phyloP scores from a whole-genome alignment of 2,113 vertebrate genomes.

The Columbina picui region DNA sequence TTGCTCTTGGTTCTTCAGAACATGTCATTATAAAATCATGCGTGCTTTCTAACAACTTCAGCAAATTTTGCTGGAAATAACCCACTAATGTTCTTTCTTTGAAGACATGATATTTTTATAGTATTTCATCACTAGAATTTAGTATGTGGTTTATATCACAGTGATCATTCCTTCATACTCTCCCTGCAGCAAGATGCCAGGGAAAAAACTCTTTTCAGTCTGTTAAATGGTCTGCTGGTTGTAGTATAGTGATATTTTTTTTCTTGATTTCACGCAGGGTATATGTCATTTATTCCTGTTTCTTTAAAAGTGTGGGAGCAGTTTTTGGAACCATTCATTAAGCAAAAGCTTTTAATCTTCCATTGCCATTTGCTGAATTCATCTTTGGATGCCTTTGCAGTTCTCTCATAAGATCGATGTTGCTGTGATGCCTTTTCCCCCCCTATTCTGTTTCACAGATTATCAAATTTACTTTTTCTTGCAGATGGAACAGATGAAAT shows the following conservation, averaged over 20 bases:
- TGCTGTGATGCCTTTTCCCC: background rate
- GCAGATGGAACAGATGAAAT: background rate
- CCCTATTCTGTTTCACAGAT: background rate
- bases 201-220: background rate
- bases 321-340: background rate
- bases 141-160: background rate
- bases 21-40: background rate
- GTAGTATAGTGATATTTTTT: background rate
- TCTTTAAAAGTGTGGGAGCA: background rate
- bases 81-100: background rate
- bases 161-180: background rate
- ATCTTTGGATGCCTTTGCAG: background rate
- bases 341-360: background rate
- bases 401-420: rapidly evolving
- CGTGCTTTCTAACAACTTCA: background rate
- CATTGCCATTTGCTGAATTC: background rate
- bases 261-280: background rate
- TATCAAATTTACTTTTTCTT: background rate
- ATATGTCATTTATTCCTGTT: background rate
- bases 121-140: background rate
- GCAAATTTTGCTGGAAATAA: background rate
- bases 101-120: background rate
- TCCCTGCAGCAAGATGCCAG: background rate
- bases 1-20: background rate
- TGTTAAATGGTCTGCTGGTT: background rate